Evolutionary conservation across 2,888 invertebrate genomes (phyloP).

Genomic region (Calliopum simillimum): DNA sequence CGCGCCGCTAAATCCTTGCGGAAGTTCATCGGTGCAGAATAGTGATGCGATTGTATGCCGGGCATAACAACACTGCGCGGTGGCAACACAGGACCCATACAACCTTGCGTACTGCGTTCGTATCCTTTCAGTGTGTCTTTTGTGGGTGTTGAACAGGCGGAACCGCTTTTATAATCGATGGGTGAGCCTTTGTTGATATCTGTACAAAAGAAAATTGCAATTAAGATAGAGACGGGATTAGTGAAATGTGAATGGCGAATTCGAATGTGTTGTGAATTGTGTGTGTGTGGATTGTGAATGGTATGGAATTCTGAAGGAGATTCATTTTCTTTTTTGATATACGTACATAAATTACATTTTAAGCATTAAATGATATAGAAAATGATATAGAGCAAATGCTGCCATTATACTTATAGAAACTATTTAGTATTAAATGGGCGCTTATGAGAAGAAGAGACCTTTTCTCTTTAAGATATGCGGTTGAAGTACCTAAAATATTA

Average conservation of each 20-base stretch:
- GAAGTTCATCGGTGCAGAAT: constrained; percentile 86
- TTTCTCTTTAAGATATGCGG: too few species aligned
- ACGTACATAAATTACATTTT: too few species aligned
- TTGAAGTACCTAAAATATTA: too few species aligned
- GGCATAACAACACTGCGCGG: constrained; percentile 71
- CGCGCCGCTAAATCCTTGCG: constrained; percentile 86
- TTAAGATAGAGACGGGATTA: not conserved
- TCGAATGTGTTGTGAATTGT: too few species aligned
- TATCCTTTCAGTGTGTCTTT: constrained; percentile 74
- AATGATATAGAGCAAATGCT: too few species aligned
- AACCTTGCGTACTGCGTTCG: constrained; percentile 73
- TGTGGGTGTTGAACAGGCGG: constrained; percentile 89
- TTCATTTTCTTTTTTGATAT: too few species aligned
- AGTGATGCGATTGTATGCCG: constrained; percentile 76
- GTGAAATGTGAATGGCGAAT: not conserved
- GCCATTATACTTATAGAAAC: too few species aligned
- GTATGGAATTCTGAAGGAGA: too few species aligned
- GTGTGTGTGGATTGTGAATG: too few species aligned
- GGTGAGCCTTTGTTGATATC: constrained; percentile 90
- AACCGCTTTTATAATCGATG: constrained; percentile 87
- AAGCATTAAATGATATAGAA: too few species aligned
- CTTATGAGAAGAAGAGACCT: too few species aligned
- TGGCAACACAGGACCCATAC: constrained; percentile 80
- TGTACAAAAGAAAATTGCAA: constrained; percentile 67
- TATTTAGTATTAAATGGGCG: too few species aligned